Conservation (phyloP, 1,140 invertebrate species). For the Campoletis sonorensis region DNA sequence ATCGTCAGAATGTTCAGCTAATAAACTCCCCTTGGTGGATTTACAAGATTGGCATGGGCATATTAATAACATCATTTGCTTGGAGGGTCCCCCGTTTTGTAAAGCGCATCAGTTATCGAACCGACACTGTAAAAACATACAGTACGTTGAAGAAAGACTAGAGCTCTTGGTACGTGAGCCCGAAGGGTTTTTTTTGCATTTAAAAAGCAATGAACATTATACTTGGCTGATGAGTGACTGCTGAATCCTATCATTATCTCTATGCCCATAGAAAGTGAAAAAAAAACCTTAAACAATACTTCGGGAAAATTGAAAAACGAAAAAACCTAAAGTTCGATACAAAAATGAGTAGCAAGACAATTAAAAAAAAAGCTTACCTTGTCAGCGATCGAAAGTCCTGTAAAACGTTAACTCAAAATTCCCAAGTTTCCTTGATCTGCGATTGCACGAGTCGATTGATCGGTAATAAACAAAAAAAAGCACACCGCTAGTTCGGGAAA, state of each 20-base stretch:
- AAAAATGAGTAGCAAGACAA: background rate
- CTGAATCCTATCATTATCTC: slow-evolving; percentile 19
- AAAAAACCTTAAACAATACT: background rate
- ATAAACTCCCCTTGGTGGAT: slow-evolving; percentile 35
- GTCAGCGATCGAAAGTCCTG: too few species aligned
- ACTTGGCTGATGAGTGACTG: slow-evolving; percentile 35
- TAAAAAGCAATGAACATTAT: background rate
- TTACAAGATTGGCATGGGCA: slow-evolving; percentile 38
- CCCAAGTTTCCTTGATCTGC: background rate
- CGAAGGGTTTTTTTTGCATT: background rate
- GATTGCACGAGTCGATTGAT: background rate
- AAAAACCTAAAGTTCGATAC: background rate
- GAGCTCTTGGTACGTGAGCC: background rate
- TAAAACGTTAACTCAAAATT: slow-evolving; percentile 11
- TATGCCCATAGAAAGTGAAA: background rate
- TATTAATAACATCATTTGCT: slow-evolving; percentile 43
- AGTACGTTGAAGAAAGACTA: background rate
- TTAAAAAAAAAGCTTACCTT: background rate
- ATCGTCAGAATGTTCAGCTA: slow-evolving; percentile 13
- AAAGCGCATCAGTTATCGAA: slow-evolving; percentile 42
- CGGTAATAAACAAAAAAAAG: background rate
- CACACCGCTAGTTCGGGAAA: slow-evolving; percentile 12
- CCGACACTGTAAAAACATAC: slow-evolving; percentile 17
- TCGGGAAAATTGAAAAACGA: background rate
- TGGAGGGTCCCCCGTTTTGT: slow-evolving; percentile 9